Percentiles rank a stretch among this genome's conserved stretches.
Conservation (phyloP, 2,113 vertebrate species). For the Pithys albifrons region DNA sequence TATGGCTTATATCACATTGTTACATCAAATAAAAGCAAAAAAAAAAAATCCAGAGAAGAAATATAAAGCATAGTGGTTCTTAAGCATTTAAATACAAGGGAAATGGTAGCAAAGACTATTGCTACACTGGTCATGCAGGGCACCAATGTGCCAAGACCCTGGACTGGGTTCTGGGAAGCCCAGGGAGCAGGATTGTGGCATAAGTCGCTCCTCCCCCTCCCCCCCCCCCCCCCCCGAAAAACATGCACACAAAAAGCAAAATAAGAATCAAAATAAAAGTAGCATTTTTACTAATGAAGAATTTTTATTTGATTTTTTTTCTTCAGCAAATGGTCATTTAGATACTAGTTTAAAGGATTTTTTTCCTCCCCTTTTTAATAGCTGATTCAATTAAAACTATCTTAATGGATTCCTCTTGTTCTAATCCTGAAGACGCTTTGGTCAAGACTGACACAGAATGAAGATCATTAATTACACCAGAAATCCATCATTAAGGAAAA, state of each 20-base stretch:
- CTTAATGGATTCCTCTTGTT: not conserved
- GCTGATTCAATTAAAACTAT: not conserved
- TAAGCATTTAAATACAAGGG: not conserved
- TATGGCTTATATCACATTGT: not conserved
- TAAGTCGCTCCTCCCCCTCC: not conserved
- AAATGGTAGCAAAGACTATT: not conserved
- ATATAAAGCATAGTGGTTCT: not conserved
- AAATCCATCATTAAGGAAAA: not conserved
- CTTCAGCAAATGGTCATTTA: not conserved
- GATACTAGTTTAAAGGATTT: not conserved
- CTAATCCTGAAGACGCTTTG: not conserved
- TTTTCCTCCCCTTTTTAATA: not conserved
- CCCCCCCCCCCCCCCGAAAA: not conserved
- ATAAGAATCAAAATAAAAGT: not conserved
- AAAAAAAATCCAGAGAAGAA: not conserved
- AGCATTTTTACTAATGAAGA: not conserved
- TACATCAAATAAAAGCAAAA: not conserved
- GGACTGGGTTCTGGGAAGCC: not conserved
- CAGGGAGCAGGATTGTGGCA: not conserved
- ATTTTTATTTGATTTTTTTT: not conserved
- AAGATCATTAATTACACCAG: not conserved
- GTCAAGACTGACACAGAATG: not conserved
- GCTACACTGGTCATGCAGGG: too few species aligned
- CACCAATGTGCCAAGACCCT: not conserved
- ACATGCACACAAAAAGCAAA: not conserved